These are phyloP conservation scores for Rhinolophus ferrumequinum DNA, from an alignment of 2,113 vertebrate species.

Conservation along the genomic window DNA sequence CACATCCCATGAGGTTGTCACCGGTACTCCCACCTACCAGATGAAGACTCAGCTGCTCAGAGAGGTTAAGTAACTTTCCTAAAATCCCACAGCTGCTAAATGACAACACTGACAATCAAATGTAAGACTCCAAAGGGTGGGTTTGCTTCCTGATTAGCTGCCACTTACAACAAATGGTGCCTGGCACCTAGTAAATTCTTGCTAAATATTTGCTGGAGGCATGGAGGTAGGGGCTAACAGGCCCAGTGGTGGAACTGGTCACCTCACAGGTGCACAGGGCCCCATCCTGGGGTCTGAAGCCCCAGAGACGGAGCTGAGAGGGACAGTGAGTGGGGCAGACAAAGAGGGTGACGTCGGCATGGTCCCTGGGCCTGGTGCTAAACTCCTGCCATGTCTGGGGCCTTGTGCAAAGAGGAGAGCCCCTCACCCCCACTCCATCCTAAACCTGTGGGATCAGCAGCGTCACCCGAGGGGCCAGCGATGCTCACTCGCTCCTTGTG, in stretches of 20 bases:
- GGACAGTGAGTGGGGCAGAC: background rate
- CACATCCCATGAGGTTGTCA: accelerated
- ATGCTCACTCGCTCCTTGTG: no score
- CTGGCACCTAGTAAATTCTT: accelerated
- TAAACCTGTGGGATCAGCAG: no score
- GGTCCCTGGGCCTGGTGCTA: background rate
- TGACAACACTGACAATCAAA: background rate
- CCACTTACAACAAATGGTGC: background rate
- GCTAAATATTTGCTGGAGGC: accelerated
- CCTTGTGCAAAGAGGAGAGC: background rate
- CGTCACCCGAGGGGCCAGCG: background rate
- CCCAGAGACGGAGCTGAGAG: background rate
- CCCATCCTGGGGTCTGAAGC: background rate
- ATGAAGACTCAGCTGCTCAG: background rate
- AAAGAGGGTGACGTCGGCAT: background rate
- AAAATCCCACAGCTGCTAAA: background rate
- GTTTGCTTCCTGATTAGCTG: background rate
- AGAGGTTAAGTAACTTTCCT: background rate
- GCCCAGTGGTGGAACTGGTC: background rate
- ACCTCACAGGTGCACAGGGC: background rate
- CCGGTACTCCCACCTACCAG: background rate
- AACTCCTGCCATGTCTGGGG: background rate
- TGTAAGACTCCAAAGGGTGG: accelerated
- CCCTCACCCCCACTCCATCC: background rate
- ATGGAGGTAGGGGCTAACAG: background rate